These are phyloP conservation scores for Myxocyprinus asiaticus DNA, from an alignment of 2,113 vertebrate species.

Conservation along the genomic window DNA sequence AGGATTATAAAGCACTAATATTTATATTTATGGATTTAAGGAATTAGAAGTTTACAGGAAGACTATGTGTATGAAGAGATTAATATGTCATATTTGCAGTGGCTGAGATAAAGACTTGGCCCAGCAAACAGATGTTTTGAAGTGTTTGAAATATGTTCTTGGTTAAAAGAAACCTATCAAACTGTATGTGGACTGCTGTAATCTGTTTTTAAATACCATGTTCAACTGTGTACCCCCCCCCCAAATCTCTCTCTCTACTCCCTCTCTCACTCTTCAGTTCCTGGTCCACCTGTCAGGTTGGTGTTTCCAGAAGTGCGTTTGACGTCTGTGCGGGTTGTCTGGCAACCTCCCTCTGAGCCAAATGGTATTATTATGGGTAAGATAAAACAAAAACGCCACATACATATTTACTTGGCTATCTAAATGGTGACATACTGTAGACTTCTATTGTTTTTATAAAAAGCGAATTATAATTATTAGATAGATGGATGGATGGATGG, in stretches of 20 bases:
- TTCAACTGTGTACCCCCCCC: not conserved
- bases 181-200: slow-evolving; percentile 1
- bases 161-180: not conserved
- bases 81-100: slow-evolving; percentile 24
- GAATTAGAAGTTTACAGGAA: slow-evolving; percentile 24
- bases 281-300: slow-evolving; percentile 77
- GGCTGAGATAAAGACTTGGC: slow-evolving; percentile 14
- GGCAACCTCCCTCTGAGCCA: slow-evolving; percentile 81
- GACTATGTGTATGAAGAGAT: slow-evolving; percentile 1
- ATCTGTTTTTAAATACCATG: slow-evolving; percentile 11
- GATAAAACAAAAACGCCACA: slow-evolving; percentile 19
- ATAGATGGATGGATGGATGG: not conserved
- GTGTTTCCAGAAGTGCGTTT: slow-evolving; percentile 83
- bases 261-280: slow-evolving; percentile 62
- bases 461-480: not conserved
- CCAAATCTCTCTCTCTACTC: not conserved
- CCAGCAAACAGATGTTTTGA: slow-evolving; percentile 8
- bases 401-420: not conserved
- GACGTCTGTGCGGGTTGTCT: slow-evolving; percentile 75
- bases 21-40: slow-evolving; percentile 39
- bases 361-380: slow-evolving; percentile 84
- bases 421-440: not conserved
- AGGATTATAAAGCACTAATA: slow-evolving; percentile 39
- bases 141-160: slow-evolving; percentile 19
- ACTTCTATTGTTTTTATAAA: not conserved